phyloP scores from a whole-genome alignment of 2,113 vertebrate species.

The Callospermophilus lateralis region DNA sequence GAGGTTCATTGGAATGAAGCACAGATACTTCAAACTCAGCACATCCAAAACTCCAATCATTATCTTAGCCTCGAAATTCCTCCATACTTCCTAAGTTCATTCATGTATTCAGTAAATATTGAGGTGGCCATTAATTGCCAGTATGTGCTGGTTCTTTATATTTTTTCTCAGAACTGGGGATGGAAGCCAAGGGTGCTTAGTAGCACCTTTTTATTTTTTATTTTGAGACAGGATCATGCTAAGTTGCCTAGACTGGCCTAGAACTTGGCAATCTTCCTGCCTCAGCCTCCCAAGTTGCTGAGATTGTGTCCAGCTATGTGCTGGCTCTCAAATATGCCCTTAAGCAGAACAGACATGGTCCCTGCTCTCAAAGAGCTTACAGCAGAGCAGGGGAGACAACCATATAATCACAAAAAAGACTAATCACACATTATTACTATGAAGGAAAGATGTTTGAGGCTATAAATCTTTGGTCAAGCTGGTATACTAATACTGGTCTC shows the following conservation, averaged over 20 bases:
- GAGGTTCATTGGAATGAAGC: background rate
- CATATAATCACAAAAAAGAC: background rate
- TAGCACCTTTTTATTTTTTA: too few species aligned
- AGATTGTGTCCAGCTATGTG: too few species aligned
- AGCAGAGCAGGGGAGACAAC: background rate
- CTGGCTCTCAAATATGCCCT: background rate
- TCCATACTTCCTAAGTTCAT: background rate
- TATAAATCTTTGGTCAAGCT: conserved; percentile 28
- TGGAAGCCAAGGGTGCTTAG: too few species aligned
- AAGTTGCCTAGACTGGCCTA: too few species aligned
- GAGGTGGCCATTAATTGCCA: background rate
- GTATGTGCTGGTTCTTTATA: background rate
- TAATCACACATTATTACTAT: background rate
- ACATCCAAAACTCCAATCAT: background rate
- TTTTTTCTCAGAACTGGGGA: too few species aligned
- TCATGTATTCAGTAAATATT: background rate
- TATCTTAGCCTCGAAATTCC: background rate
- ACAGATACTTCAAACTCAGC: background rate
- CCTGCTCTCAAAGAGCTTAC: background rate
- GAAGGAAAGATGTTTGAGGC: background rate
- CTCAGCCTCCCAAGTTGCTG: too few species aligned
- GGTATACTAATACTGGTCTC: background rate
- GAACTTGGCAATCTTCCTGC: too few species aligned
- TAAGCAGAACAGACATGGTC: background rate
- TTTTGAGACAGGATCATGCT: too few species aligned